Percentiles rank a stretch among this genome's conserved stretches.
Conservation (phyloP, 2,888 invertebrate species). For the Andrena haemorrhoa region DNA sequence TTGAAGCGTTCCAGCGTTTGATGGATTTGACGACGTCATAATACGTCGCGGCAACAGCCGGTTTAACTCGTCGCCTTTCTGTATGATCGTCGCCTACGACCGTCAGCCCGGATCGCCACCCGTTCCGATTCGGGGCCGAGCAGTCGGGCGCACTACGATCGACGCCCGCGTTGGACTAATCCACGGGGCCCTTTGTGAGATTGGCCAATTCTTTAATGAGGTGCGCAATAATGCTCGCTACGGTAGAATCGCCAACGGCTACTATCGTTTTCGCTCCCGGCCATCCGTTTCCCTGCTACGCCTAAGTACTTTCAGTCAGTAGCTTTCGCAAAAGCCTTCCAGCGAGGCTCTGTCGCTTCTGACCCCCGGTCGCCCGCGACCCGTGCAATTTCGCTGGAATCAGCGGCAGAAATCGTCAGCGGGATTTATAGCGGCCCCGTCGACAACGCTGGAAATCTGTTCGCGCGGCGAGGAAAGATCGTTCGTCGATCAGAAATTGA, state of each 20-base stretch:
- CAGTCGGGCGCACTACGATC: constrained; percentile 41
- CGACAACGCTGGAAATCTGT: constrained; percentile 35
- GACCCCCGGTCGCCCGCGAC: background rate
- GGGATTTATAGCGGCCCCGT: constrained; percentile 20
- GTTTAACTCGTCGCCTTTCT: constrained; percentile 59
- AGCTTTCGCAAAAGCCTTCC: constrained; percentile 25
- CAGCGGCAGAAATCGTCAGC: constrained; percentile 6
- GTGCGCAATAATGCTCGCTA: constrained; percentile 64
- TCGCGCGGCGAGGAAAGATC: constrained; percentile 42
- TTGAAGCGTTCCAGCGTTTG: constrained; percentile 77
- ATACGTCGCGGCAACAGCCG: constrained; percentile 69
- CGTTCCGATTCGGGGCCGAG: constrained; percentile 46
- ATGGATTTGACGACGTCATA: constrained; percentile 78
- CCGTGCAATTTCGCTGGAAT: constrained; percentile 37
- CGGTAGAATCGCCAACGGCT: constrained; percentile 60
- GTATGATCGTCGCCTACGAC: constrained; percentile 16
- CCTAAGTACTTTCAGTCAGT: constrained; percentile 37
- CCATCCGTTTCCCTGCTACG: background rate
- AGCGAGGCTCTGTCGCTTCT: background rate
- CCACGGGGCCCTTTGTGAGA: constrained; percentile 75
- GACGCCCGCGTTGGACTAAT: constrained; percentile 33
- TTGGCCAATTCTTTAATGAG: constrained; percentile 80
- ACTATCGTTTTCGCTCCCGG: constrained; percentile 21
- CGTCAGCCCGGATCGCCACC: constrained; percentile 21
- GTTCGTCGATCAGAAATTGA: constrained; percentile 32